These are phyloP conservation scores for Falco berigora DNA, from an alignment of 2,797 vertebrate species.

Conservation along the genomic window DNA sequence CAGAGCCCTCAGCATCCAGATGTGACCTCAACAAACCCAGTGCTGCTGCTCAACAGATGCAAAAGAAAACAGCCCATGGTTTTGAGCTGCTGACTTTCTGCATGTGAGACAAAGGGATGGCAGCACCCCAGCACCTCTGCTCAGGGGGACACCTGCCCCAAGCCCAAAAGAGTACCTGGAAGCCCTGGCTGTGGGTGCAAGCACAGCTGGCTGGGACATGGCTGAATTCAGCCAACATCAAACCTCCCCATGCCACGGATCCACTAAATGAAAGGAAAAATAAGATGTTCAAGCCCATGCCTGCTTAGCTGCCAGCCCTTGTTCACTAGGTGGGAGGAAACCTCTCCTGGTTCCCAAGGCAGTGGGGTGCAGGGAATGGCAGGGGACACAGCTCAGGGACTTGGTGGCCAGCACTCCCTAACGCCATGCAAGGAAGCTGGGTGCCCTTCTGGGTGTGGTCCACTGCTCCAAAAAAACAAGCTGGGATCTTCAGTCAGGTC, in stretches of 20 bases:
- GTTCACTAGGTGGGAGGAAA: neutral
- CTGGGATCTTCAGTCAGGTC: neutral
- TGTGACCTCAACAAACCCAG: neutral
- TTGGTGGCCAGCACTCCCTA: neutral
- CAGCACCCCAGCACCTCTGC: neutral
- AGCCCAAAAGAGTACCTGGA: neutral
- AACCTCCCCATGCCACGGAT: neutral
- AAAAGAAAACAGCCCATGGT: neutral
- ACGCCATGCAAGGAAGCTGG: neutral
- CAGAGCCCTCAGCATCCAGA: neutral
- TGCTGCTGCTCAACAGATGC: neutral
- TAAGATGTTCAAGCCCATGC: neutral
- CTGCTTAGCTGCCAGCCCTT: neutral
- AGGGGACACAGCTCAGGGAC: neutral
- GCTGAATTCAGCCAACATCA: neutral
- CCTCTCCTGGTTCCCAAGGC: neutral
- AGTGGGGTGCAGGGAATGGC: neutral
- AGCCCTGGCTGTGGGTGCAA: neutral
- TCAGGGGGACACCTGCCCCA: rapidly evolving
- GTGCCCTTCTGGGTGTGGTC: neutral
- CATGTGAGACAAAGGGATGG: neutral
- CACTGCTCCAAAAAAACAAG: neutral
- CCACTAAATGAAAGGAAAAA: neutral
- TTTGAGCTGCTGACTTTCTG: neutral
- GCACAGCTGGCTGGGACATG: neutral